These are phyloP conservation scores for Centroberyx gerrardi DNA, from an alignment of 2,797 vertebrate genomes.

Conservation along the genomic window DNA sequence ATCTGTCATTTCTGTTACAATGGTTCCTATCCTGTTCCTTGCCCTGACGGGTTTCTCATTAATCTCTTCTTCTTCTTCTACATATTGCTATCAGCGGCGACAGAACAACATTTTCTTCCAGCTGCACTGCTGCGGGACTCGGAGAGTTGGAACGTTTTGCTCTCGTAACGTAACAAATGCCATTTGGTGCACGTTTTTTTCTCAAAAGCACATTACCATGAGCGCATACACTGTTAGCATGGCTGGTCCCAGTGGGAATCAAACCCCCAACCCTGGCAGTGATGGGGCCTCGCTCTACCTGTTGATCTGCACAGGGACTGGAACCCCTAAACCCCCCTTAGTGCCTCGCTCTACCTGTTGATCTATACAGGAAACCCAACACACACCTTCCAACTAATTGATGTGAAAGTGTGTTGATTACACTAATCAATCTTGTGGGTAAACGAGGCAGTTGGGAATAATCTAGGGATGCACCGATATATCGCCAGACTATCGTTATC, in stretches of 20 bases:
- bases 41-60: not conserved
- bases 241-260: not conserved
- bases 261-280: too few relatives aligned
- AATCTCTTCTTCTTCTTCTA: not conserved
- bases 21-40: not conserved
- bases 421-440: too few relatives aligned
- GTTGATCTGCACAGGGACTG: not conserved
- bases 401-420: slow-evolving; percentile 49
- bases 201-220: not conserved
- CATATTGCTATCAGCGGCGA: slow-evolving; percentile 47
- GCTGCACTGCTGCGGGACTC: slow-evolving; percentile 9
- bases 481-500: too few relatives aligned
- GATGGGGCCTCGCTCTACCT: slow-evolving; percentile 13
- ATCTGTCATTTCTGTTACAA: not conserved
- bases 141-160: slow-evolving; percentile 18
- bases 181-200: not conserved
- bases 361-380: not conserved
- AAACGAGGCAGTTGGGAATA: slow-evolving; percentile 4
- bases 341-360: slow-evolving; percentile 11
- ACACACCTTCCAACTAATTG: slow-evolving; percentile 25
- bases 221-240: not conserved
- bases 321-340: not conserved
- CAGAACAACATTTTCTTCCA: not conserved
- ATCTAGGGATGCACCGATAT: not conserved
- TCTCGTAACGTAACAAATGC: not conserved